phyloP scores from a whole-genome alignment of 2,113 vertebrate genomes.

The Psittacus erithacus region DNA sequence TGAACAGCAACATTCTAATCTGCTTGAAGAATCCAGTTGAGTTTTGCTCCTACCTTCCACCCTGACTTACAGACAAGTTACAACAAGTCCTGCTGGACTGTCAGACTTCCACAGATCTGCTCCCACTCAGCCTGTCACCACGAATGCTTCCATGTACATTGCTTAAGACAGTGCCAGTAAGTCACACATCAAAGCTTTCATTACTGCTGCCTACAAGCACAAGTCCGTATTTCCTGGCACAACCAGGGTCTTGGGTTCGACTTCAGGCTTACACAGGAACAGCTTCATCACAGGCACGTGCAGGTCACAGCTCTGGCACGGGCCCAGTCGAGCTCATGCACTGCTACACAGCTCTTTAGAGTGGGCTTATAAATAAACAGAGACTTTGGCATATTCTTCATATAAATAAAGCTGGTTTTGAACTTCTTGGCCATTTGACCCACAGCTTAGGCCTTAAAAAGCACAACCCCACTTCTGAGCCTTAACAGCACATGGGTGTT shows the following conservation, averaged over 20 bases:
- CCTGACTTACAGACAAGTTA: not conserved
- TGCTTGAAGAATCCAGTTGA: not conserved
- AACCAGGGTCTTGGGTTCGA: not conserved
- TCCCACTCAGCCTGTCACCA: not conserved
- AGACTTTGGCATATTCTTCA: not conserved
- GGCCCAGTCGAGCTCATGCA: not conserved
- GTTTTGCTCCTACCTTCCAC: not conserved
- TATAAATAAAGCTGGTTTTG: not conserved
- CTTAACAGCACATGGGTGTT: not conserved
- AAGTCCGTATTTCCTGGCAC: not conserved
- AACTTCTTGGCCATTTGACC: not conserved
- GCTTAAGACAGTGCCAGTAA: not conserved
- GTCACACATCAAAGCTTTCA: not conserved
- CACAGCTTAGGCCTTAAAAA: not conserved
- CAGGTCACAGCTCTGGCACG: not conserved
- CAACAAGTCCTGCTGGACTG: not conserved
- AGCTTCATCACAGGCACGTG: not conserved
- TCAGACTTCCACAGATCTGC: accelerated
- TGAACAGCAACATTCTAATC: not conserved
- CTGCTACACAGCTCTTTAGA: not conserved
- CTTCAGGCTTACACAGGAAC: accelerated
- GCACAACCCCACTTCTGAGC: not conserved
- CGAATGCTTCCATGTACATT: accelerated
- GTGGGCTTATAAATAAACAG: not conserved
- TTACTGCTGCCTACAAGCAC: not conserved